Evolutionary conservation across 2,113 vertebrate genomes (phyloP).

Genomic region (Rafetus swinhoei): DNA sequence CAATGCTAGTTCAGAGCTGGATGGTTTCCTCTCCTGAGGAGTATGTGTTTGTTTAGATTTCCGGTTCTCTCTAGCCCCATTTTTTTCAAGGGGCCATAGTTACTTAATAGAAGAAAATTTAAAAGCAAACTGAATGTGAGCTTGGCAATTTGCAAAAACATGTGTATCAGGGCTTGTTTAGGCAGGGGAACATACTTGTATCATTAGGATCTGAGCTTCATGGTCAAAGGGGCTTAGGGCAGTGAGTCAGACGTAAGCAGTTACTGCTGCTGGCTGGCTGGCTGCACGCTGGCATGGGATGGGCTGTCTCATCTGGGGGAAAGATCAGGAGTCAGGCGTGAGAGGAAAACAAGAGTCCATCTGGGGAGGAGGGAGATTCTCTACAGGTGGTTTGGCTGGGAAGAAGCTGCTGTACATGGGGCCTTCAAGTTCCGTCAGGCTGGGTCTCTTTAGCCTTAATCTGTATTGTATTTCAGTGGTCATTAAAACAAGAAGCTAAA

Average conservation of each 20-base stretch:
- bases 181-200: background rate
- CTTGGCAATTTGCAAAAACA: background rate
- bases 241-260: background rate
- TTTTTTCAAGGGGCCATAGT: background rate
- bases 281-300: background rate
- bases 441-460: background rate
- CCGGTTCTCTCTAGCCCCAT: background rate
- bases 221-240: background rate
- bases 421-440: background rate
- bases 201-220: background rate
- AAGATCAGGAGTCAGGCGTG: rapidly evolving
- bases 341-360: background rate
- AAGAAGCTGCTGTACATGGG: background rate
- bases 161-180: background rate
- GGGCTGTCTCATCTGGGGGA: rapidly evolving
- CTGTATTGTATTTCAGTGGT: background rate
- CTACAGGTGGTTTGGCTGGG: background rate
- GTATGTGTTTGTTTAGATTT: background rate
- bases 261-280: background rate
- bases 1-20: background rate
- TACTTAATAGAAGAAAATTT: background rate
- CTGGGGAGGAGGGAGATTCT: background rate
- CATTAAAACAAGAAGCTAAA: background rate
- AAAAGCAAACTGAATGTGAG: background rate
- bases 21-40: background rate